phyloP scores from a whole-genome alignment of 2,888 invertebrate genomes.

The Malachius bipustulatus region DNA sequence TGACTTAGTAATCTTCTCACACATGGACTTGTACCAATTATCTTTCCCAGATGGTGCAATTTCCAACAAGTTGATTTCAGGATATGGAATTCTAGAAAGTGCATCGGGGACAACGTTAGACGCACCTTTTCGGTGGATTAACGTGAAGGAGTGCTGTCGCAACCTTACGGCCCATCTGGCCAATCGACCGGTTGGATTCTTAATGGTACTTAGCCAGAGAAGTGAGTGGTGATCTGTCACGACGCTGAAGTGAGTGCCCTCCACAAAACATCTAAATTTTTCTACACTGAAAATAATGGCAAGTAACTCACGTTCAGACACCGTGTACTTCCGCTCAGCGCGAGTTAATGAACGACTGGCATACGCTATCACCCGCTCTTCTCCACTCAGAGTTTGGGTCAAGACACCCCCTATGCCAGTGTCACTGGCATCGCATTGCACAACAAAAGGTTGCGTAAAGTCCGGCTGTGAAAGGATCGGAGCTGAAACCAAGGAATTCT shows the following conservation, averaged over 20 bases:
- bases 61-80: slow-evolving; percentile 9
- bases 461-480: slow-evolving; percentile 19
- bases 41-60: no score
- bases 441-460: slow-evolving; percentile 16
- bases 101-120: slow-evolving; percentile 10
- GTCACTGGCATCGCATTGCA: slow-evolving; percentile 23
- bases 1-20: slow-evolving; percentile 8
- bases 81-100: slow-evolving; percentile 3
- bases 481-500: slow-evolving; percentile 5
- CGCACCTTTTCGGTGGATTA: slow-evolving; percentile 10
- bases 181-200: slow-evolving; percentile 11
- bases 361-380: slow-evolving; percentile 14
- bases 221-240: slow-evolving; percentile 1
- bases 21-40: slow-evolving; percentile 10
- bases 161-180: slow-evolving; percentile 10
- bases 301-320: background rate
- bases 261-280: slow-evolving; percentile 4
- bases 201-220: background rate
- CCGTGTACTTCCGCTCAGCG: slow-evolving; percentile 12
- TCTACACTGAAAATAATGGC: background rate
- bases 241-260: slow-evolving; percentile 4
- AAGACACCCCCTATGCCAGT: slow-evolving; percentile 23
- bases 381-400: slow-evolving; percentile 14
- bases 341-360: slow-evolving; percentile 14
- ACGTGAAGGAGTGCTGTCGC: slow-evolving; percentile 12